Evolutionary conservation across 2,797 vertebrate species (phyloP).

Genomic region (Amniataba percoides): DNA sequence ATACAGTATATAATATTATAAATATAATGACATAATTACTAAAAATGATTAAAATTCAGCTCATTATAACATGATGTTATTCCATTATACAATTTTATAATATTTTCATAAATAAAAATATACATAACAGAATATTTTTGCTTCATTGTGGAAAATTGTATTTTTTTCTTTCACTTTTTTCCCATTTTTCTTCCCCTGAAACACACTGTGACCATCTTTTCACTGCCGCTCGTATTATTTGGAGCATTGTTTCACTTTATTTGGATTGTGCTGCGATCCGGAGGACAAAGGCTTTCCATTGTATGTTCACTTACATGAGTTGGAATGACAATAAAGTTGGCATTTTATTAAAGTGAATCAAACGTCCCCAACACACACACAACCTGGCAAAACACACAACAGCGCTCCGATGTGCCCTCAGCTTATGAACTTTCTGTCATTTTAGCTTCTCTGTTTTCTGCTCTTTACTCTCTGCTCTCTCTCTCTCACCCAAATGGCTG

Average conservation of each 20-base stretch:
- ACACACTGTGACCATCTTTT: background rate
- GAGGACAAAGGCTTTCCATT: background rate
- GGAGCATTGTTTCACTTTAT: slow-evolving; percentile 3
- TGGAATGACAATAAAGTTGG: slow-evolving; percentile 15
- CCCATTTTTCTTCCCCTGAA: background rate
- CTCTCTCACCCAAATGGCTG: slow-evolving; percentile 49
- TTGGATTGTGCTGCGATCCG: background rate
- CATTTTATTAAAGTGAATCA: slow-evolving; percentile 1
- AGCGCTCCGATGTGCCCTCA: slow-evolving; percentile 6
- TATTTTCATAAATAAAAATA: no score
- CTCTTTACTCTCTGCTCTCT: slow-evolving; percentile 17
- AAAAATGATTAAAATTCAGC: no score
- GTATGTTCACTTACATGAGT: background rate
- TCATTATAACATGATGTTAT: no score
- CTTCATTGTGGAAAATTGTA: no score
- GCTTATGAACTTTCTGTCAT: slow-evolving; percentile 40
- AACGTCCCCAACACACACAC: background rate
- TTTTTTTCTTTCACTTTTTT: no score
- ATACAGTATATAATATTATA: no score
- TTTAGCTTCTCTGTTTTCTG: slow-evolving; percentile 40
- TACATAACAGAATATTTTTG: no score
- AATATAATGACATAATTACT: no score
- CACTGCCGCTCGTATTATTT: background rate
- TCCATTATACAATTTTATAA: no score
- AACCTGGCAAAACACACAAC: slow-evolving; percentile 28